Evolutionary conservation across 2,113 vertebrate genomes (phyloP), one percentile per base, ranked within the genome.

Genomic region (Limanda limanda): DNA sequence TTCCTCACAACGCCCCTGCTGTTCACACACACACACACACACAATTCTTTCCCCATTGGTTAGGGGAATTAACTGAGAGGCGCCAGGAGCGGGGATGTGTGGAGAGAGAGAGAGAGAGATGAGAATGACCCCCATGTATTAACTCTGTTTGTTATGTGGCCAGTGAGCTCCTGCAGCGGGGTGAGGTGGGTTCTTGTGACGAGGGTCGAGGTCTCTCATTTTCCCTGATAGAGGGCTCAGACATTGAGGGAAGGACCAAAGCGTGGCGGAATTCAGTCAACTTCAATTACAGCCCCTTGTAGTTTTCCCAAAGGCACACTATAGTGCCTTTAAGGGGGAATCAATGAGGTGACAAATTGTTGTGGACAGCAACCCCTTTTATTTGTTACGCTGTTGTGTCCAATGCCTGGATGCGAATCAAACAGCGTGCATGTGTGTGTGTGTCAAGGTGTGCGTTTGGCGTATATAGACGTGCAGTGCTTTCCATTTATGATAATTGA

Each of bases 331-430:
- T 88, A 90, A 91, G 85, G 79, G 85, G 75, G 80, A 92, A 93
- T 93, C 91, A 89, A 93, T 92, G 90, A 87, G 74, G 90, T 89
- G 92, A 92, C 91, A 93, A 90, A 93, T 90, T 88, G 87, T 87
- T 89, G 88, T 86, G 84, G 92, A 92, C 90, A 92, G 89, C 84
- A 83, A 74, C 87, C 82, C 76, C 73, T 86, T 92, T 89, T 90
- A 86, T 89, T 89, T 84, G 82, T 85, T 84, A 83, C 62, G 63
- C 81, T 88, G 82, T 69, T 89, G 89, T 70, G 81, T 78, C 61
- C 67, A 62, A 31, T 67, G 75, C 74, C 75, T 82, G 79, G 71
- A 35, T 90, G 81, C 72, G 67, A 63, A 40, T 72, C 71, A 58
- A 35, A 79, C 62, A 37, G 24, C 48, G 25, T 55, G n/a, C 15